Evolutionary conservation across 2,113 vertebrate genomes (phyloP), one percentile per base, ranked within the genome.

Genomic region (Maccullochella peelii): DNA sequence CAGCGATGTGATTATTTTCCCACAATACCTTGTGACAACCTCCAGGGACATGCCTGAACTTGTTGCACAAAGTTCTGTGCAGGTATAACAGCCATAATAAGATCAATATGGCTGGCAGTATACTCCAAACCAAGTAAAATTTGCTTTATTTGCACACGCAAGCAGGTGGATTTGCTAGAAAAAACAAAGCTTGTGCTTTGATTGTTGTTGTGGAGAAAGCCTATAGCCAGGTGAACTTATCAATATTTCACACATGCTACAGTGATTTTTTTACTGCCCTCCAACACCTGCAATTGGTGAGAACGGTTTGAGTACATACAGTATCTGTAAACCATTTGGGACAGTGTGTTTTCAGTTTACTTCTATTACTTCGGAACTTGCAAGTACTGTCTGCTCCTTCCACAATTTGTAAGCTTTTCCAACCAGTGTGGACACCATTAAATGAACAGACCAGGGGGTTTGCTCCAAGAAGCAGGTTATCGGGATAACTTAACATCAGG

Each of bases 1-100:
- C 25, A 82, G 67, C n/a, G 30, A 70, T 25, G 54, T 16, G 33
- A 86, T 47, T 18, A 14, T 69, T 14, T 15, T 14, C 47, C 18
- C 16, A 25, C 27, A 72, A 55, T 36, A 8, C 52, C 44, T 33
- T 73, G 21, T 63, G 20, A 55, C 33, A 83, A 55, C 40, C 16
- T 52, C 30, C 1, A 23, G 23, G 30, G 25, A 50, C 14, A 44
- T 40, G 33, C 11, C 42, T 44, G 11, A 49, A 21, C 15, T 61
- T 66, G n/a, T 27, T 67, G 11, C 21, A 67, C 8, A 27, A 67
- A 18, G 52, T 40, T 54, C 5, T 15, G 57, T 70, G 23, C 47
- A 58, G 25, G 10, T 58, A 0, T 23, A 27, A 52, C n/a, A 72
- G 27, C 23, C 5, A 42, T 6, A 49, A 73, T 30, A 23, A 25